Percentiles rank a stretch among this genome's conserved stretches.
Conservation (phyloP, 64 coral and sea anemone species). For the Pocillopora verrucosa region DNA sequence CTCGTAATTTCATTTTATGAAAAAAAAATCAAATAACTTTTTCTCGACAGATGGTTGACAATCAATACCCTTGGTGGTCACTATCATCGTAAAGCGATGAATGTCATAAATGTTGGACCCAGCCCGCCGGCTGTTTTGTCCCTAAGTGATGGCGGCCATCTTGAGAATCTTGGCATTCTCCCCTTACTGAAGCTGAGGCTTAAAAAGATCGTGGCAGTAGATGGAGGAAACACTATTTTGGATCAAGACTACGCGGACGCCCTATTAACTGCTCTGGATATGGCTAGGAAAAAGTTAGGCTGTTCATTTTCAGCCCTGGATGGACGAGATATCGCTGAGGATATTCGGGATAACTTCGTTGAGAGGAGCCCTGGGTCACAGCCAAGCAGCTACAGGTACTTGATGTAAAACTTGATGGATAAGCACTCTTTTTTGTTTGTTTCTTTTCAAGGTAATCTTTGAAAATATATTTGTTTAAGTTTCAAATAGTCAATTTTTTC, state of each 20-base stretch:
- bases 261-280: slow-evolving; percentile 24
- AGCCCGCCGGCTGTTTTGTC: slow-evolving; percentile 40
- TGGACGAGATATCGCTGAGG: slow-evolving; percentile 23
- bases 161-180: slow-evolving; percentile 58
- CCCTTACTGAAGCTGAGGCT: slow-evolving; percentile 56
- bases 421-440: background rate
- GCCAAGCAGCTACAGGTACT: slow-evolving; percentile 24
- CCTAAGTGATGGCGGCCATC: slow-evolving; percentile 63
- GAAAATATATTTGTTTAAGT: too few species aligned
- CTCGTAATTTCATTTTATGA: too few species aligned
- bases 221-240: slow-evolving; percentile 4
- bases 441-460: too few species aligned
- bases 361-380: slow-evolving; percentile 23
- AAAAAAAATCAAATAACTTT: background rate
- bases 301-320: slow-evolving; percentile 53
- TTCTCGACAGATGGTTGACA: slow-evolving; percentile 36
- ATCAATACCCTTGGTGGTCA: slow-evolving; percentile 13
- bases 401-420: background rate
- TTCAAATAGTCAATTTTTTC: too few species aligned
- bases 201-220: slow-evolving; percentile 41
- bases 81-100: slow-evolving; percentile 32
- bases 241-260: background rate
- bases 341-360: slow-evolving; percentile 18
- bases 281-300: slow-evolving; percentile 39
- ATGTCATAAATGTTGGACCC: slow-evolving; percentile 17